Evolutionary conservation across 2,113 vertebrate species (phyloP), one percentile per base, ranked within the genome.

Genomic region (Dendropsophus ebraccatus): DNA sequence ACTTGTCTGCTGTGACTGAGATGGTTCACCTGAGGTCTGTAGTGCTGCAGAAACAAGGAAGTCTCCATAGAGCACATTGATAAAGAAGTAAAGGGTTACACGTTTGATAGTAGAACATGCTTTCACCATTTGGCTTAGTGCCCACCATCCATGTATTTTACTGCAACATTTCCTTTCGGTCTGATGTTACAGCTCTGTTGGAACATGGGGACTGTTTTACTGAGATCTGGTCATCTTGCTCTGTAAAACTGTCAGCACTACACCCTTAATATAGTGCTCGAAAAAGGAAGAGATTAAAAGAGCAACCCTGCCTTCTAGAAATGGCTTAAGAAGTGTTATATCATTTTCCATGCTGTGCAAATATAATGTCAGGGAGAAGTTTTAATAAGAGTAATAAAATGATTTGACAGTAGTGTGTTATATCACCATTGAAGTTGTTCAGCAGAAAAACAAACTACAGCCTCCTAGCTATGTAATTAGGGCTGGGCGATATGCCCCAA

Each of bases 201-300:
- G 80, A 82, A 82, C 80, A 69, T 28, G 58, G 60, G 69, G 80
- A 69, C 80, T 82, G 41, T 67, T 82, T 69, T 69, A 67, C 45
- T n/a, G n/a, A 69, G 60, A 69, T 82, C 80, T 50, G 37, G 25
- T 69, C 60, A 69, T 50, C 60, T 7, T 47, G 60, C 58, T 49
- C 80, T 7, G 28, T 82, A 82, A 82, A 82, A 30, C 80, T 82
- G 80, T 65, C 60, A 69, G 17, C 62, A 14, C 62, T 21, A 67
- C 21, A 49, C 16, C 41, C 60, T 69, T 30, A 65, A 67, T 30
- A 28, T 60, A 69, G 25, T 30, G 25, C 80, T 82, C 69, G 25
- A 52, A 47, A 62, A 52, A 25, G n/a, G n/a, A n/a, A n/a, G n/a
- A n/a, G n/a, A n/a, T n/a, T n/a, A n/a, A 69, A 65, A 16, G 30